Evolutionary conservation across 2,797 vertebrate species (phyloP), one percentile per base, ranked within the genome.

Genomic region (Channallabes apus): DNA sequence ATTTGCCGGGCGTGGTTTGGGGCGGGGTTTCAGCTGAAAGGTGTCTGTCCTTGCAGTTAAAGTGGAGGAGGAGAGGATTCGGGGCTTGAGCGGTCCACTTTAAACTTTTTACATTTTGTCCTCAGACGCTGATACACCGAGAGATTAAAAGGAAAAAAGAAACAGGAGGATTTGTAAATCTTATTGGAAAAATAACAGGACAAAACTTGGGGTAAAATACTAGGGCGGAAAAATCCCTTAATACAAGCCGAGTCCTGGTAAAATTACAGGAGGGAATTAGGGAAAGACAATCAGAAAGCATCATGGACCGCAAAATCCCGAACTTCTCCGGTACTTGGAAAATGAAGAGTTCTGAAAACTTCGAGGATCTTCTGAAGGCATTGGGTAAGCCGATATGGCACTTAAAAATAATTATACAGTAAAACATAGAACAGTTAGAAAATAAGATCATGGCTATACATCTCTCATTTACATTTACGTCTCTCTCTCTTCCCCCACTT

Each of bases 271-370:
- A 76, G 8, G 24, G 38, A 59, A 86, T 85, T 69, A 84, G 75
- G 12, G 59, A 38, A 69, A 84, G 20, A 85, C 82, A 83, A 18
- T 54, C 38, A 58, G 59, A 83, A 41, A 22, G 32, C 35, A 84
- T 51, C 61, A 96, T 96, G 95, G 95, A 95, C 85, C 91, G 92
- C 87, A 94, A 93, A 92, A 96, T 96, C 91, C 95, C 97, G 0
- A 93, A 97, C 89, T 99, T 98, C 91, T 92, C 97, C 58, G 97
- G 97, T 79, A 96, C 93, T 87, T 99, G 97, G 97, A 97, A 96
- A 86, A 99, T 98, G 96, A 96, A 94, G 88, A 96, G 94, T 82
- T 98, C 97, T 0, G 97, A 97, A 87, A 97, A 98, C 93, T 99
- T 99, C 85, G 97, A 98, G 87, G 97, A 98, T 76, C 94, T 98